Percentiles rank a stretch among this genome's conserved stretches.
These are phyloP conservation scores for Netelia fuscicornis DNA, from an alignment of 2,888 invertebrate species.

Conservation along the genomic window DNA sequence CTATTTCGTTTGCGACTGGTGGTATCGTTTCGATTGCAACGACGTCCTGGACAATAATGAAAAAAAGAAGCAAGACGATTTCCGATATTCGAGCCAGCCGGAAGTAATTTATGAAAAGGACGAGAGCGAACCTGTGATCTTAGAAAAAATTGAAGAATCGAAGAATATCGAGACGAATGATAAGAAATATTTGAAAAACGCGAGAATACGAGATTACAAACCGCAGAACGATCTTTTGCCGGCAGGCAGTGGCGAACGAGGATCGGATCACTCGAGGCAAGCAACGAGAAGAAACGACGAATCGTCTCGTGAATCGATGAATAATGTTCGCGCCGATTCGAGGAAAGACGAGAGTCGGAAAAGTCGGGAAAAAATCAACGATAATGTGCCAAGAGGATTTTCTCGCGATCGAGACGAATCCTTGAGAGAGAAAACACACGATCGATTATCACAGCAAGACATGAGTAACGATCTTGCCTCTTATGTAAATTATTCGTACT, in stretches of 20 bases:
- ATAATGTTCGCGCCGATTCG: neutral
- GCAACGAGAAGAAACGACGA: constrained; percentile 9
- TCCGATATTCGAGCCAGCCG: constrained; percentile 48
- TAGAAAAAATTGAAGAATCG: constrained; percentile 5
- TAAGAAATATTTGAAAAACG: constrained; percentile 7
- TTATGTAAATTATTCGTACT: constrained; percentile 50
- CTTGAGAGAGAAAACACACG: constrained; percentile 4
- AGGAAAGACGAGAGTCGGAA: neutral
- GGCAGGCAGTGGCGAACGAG: constrained; percentile 68
- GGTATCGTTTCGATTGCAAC: constrained; percentile 86
- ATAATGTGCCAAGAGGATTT: constrained; percentile 49
- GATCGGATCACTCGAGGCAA: constrained; percentile 14
- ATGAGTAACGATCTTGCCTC: constrained; percentile 46
- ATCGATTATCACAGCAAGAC: constrained; percentile 1
- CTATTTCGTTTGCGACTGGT: constrained; percentile 87
- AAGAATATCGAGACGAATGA: constrained; percentile 16
- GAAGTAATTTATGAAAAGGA: constrained; percentile 19
- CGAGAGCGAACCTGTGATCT: neutral
- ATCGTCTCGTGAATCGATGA: neutral
- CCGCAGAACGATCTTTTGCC: constrained; percentile 72
- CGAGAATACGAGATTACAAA: constrained; percentile 57
- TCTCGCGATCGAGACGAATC: constrained; percentile 35
- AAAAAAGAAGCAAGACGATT: constrained; percentile 68
- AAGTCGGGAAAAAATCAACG: neutral
- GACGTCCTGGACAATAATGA: constrained; percentile 73